These are phyloP conservation scores for Proisotoma minuta DNA, from an alignment of 2,888 invertebrate species.

Conservation along the genomic window DNA sequence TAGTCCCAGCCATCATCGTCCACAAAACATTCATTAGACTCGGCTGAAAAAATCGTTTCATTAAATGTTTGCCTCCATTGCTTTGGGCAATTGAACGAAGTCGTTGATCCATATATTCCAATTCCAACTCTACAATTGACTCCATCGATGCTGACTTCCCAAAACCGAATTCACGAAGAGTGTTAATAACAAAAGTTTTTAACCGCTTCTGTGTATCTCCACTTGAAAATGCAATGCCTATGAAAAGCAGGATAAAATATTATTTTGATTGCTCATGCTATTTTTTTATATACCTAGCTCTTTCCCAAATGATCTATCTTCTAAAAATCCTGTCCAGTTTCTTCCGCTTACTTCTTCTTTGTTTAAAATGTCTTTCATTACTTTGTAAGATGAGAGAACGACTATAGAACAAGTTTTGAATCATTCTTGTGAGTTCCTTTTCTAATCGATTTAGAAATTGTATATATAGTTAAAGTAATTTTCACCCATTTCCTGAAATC, in stretches of 20 bases:
- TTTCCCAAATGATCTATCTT: conserved; percentile 41
- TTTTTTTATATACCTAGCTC: conserved; percentile 29
- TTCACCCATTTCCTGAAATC: conserved; percentile 31
- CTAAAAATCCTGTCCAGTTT: conserved; percentile 41
- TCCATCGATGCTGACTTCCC: conserved; percentile 39
- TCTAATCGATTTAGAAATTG: not conserved
- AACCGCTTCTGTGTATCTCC: conserved; percentile 31
- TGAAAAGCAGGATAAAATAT: too few species aligned
- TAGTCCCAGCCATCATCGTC: conserved; percentile 42
- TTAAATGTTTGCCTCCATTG: conserved; percentile 30
- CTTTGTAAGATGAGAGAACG: conserved; percentile 34
- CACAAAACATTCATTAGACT: conserved; percentile 44
- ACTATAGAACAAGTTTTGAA: conserved; percentile 15
- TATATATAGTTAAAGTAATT: not conserved
- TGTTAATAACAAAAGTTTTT: conserved; percentile 34
- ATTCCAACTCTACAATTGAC: conserved; percentile 24
- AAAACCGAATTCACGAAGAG: conserved; percentile 39
- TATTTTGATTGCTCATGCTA: too few species aligned
- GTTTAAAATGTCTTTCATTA: conserved; percentile 25
- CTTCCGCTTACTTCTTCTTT: conserved; percentile 38
- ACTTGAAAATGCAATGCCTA: conserved; percentile 35
- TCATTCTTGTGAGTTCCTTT: too few species aligned
- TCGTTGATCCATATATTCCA: conserved; percentile 28
- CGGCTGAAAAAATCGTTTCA: conserved; percentile 42
- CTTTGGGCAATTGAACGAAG: conserved; percentile 15